Evolutionary conservation across 2,888 invertebrate genomes (phyloP), one percentile per base, ranked within the genome.

Genomic region (Hipparchia sbordonii): DNA sequence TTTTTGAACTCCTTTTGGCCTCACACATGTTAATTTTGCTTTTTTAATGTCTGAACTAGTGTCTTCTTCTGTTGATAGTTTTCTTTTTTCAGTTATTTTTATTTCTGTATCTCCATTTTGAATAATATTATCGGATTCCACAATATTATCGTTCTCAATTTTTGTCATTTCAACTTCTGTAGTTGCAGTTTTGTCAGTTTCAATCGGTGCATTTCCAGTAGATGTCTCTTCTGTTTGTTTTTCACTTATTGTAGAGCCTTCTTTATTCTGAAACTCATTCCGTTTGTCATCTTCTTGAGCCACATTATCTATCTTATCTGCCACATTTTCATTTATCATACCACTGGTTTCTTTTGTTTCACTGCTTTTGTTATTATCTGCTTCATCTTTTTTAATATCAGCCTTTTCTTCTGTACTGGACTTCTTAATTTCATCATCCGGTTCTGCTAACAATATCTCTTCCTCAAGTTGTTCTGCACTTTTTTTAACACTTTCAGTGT

Each of bases 1-100:
- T 76, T 77, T 88, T 73, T 86, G 86, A 0, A 80, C 79, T 74
- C 80, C 82, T 82, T 82, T 85, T 80, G 91, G 94, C 84, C 87
- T 84, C 0, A 76, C 65, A 78, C 92, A 93, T 67, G 85, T 82
- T 66, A 89, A 61, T 79, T 90, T 93, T 7, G 78, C 77, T 79
- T 91, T 92, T 75, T 92, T 93, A 1, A 77, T 66, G 23, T 77
- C 76, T 39, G 75, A 67, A 68, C 84, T 82, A 52, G 84, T 82
- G 60, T 51, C 72, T n/a, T 77, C 84, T 72, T 86, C 86, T 39
- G 76, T 77, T 51, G 84, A 82, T 2, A 87, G 78, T 80, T 92
- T 93, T 69, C 93, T 84, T 82, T 93, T 93, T 63, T 85, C 82
- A 71, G 84, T 83, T 51, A 77, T 79, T 70, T 71, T 79, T 52